Evolutionary conservation across 2,888 invertebrate species (phyloP).

Genomic region (Brassicogethes aeneus): DNA sequence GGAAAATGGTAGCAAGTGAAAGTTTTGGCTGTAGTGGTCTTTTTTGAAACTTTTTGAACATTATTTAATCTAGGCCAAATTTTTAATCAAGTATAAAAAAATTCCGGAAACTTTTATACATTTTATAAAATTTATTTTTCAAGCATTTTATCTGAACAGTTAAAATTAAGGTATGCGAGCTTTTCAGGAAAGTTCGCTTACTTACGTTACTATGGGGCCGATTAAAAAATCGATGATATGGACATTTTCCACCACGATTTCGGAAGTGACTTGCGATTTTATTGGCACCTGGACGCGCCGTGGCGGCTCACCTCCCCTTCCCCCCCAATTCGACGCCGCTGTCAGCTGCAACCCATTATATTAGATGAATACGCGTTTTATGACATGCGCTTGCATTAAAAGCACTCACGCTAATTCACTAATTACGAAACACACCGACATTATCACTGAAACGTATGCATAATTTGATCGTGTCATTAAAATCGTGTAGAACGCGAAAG

Average conservation of each 20-base stretch:
- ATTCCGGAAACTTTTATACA: too few species aligned
- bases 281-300: constrained; percentile 27
- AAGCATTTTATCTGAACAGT: too few species aligned
- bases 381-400: constrained; percentile 17
- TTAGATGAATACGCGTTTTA: constrained; percentile 31
- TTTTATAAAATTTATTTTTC: too few species aligned
- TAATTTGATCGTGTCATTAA: background rate
- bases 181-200: too few species aligned
- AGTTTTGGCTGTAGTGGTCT: too few species aligned
- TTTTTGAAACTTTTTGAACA: too few species aligned
- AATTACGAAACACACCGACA: constrained; percentile 1
- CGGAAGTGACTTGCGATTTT: constrained; percentile 30
- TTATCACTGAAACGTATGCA: background rate
- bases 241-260: background rate
- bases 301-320: constrained; percentile 8
- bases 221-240: background rate
- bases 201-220: too few species aligned
- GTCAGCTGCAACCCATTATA: constrained; percentile 33
- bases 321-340: constrained; percentile 24
- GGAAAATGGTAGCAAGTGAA: too few species aligned
- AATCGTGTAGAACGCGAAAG: too few species aligned
- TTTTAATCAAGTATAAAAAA: too few species aligned
- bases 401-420: constrained; percentile 9
- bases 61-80: too few species aligned
- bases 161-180: too few species aligned